A percentile compares a stretch with the other conserved stretches of the same genome.
phyloP scores from a whole-genome alignment of 2,113 vertebrate species.

The Ictidomys tridecemlineatus region DNA sequence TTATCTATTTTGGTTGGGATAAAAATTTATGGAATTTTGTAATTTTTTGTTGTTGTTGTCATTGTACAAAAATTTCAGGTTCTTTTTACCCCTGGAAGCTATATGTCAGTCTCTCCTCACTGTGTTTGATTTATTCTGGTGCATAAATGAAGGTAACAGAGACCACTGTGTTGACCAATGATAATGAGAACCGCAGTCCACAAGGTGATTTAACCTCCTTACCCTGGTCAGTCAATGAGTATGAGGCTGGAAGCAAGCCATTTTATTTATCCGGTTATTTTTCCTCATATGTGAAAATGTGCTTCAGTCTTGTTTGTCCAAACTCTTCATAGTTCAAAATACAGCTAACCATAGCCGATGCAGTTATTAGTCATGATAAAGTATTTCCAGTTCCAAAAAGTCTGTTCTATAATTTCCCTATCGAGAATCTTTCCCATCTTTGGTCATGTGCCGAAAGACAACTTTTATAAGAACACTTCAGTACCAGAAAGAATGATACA shows the following conservation, averaged over 20 bases:
- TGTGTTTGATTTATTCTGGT: not conserved
- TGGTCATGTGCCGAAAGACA: not conserved
- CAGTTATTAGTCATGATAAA: not conserved
- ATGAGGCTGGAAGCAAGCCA: not conserved
- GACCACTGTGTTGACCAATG: not conserved
- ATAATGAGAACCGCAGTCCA: fast-evolving
- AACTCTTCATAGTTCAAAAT: not conserved
- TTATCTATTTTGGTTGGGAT: not conserved
- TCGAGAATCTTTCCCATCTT: not conserved
- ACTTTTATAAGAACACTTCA: not conserved
- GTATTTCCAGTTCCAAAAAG: not conserved
- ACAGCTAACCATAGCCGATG: not conserved
- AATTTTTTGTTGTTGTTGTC: not conserved
- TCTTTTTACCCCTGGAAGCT: not conserved
- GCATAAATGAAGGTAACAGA: not conserved
- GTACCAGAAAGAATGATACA: not conserved
- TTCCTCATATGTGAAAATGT: not conserved
- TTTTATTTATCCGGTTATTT: not conserved
- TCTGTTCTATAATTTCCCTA: not conserved
- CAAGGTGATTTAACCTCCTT: not conserved
- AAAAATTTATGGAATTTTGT: not conserved
- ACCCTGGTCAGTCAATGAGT: not conserved
- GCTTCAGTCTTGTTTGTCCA: not conserved
- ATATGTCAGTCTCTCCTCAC: not conserved
- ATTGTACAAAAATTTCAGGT: not conserved